These are phyloP conservation scores for Drosophila mojavensis DNA, from an alignment of 1,140 invertebrate genomes.

Conservation along the genomic window DNA sequence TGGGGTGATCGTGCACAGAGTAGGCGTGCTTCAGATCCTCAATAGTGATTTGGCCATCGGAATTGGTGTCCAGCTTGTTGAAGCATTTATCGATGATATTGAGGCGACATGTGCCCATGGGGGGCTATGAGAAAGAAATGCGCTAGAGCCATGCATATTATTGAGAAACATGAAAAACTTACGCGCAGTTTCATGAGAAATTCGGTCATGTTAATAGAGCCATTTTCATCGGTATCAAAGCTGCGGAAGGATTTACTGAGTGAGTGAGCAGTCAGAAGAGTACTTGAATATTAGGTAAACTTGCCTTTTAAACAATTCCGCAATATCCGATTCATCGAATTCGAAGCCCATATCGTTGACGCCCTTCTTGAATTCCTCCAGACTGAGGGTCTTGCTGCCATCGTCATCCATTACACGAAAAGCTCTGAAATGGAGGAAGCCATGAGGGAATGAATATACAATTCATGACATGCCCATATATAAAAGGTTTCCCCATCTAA, in stretches of 20 bases:
- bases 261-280: not conserved
- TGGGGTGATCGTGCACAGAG: conserved; percentile 78
- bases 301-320: conserved; percentile 86
- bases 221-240: conserved; percentile 93
- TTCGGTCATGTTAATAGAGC: conserved; percentile 93
- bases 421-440: conserved; percentile 85
- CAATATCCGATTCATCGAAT: conserved; percentile 87
- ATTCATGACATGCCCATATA: not conserved
- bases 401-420: conserved; percentile 97
- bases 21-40: conserved; percentile 88
- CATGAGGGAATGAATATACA: not conserved
- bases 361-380: conserved; percentile 93
- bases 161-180: conserved; percentile 75
- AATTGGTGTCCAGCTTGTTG: conserved; percentile 93
- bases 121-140: conserved; percentile 87
- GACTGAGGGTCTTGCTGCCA: conserved; percentile 91
- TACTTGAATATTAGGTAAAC: not conserved
- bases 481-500: not conserved
- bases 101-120: conserved; percentile 90
- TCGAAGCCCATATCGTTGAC: conserved; percentile 91
- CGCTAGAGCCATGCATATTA: not conserved
- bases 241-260: conserved; percentile 55
- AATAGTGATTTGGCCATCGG: conserved; percentile 92
- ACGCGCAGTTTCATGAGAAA: conserved; percentile 94
- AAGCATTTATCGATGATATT: conserved; percentile 93